Percentiles rank a stretch among this genome's conserved stretches.
phyloP scores from a whole-genome alignment of 30 jellyfish, hydroid and myxozoan genomes.

The Aurelia aurita complex sp. Pacific region DNA sequence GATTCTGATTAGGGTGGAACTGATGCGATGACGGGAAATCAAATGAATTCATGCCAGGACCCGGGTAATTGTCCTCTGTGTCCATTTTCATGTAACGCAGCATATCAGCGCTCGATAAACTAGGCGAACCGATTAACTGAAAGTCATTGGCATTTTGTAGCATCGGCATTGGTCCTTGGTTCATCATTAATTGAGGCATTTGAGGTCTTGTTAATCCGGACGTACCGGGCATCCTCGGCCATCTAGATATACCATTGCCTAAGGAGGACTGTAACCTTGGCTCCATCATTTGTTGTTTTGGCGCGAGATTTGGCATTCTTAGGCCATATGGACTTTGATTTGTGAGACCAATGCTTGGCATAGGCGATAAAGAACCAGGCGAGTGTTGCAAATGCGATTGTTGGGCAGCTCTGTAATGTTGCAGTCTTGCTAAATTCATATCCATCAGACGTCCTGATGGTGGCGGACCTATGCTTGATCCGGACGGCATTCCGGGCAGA shows the following conservation, averaged over 20 bases:
- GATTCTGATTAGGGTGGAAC: constrained; percentile 57
- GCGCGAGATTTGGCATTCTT: constrained; percentile 74
- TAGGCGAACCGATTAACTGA: constrained; percentile 55
- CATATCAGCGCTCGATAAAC: constrained; percentile 59
- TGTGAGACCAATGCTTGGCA: constrained; percentile 61
- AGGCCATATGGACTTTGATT: constrained; percentile 46
- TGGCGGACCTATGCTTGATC: constrained; percentile 58
- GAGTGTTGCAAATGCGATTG: constrained; percentile 67
- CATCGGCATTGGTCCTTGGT: constrained; percentile 66
- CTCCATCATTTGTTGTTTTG: constrained; percentile 60
- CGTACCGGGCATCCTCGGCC: constrained; percentile 75
- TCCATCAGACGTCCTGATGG: constrained; percentile 67
- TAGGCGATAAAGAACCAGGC: constrained; percentile 62
- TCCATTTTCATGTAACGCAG: constrained; percentile 54
- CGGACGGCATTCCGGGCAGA: constrained; percentile 34
- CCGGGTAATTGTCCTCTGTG: constrained; percentile 29
- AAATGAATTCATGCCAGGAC: constrained; percentile 39
- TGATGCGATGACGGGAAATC: constrained; percentile 57
- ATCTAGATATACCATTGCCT: constrained; percentile 47
- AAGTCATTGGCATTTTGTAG: constrained; percentile 44
- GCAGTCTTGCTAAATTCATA: constrained; percentile 49
- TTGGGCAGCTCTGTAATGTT: constrained; percentile 63
- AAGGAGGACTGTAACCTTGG: constrained; percentile 55
- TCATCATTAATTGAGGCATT: constrained; percentile 70
- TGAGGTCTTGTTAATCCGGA: constrained; percentile 60